Evolutionary conservation across 2,888 invertebrate genomes (phyloP), one percentile per base, ranked within the genome.

Genomic region (Gonocerus acuteangulatus): DNA sequence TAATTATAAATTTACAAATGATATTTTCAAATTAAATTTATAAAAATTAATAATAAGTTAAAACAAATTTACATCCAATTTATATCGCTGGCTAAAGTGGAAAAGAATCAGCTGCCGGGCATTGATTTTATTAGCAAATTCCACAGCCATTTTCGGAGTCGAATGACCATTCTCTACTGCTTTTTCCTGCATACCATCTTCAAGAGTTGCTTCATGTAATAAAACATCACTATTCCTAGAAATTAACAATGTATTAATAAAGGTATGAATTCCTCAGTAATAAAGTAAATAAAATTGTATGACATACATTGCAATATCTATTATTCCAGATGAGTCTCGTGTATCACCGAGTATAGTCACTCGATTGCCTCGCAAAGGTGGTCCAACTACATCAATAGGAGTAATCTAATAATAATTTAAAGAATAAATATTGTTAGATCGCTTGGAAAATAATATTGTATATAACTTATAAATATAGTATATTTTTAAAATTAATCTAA

Each of bases 171-270:
- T 72, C 61, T 72, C 71, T 15, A 73, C 52, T 19, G 74, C 74
- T 62, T 71, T 72, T 22, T 72, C 72, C 56, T 67, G 61, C 60
- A 72, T 58, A 3, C 67, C 65, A 64, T 75, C 71, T 56, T 73
- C 72, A 23, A 74, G 61, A 2, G 76, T 76, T 3, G 75, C 73
- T 68, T 76, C 76, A 67, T 76, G 76, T 11, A 76, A 70, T 23
- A 76, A 61, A 2, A 75, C 68, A 68, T 75, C 73, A 61, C 73
- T 72, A 47, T 69, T 65, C 48, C 67, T 67, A 45, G 11, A 62
- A 48, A 63, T 32, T 27, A 6, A 27, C 27, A 27, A 4, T 27
- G 4, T 27, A 27, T 27, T 6, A 27, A 27, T 27, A 27, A 27
- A 4, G 4, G 9, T 27, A 27, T 4, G 9, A 27, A 9, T 4